Conservation (phyloP, 2,888 invertebrate species). For the Polietes domitor region DNA sequence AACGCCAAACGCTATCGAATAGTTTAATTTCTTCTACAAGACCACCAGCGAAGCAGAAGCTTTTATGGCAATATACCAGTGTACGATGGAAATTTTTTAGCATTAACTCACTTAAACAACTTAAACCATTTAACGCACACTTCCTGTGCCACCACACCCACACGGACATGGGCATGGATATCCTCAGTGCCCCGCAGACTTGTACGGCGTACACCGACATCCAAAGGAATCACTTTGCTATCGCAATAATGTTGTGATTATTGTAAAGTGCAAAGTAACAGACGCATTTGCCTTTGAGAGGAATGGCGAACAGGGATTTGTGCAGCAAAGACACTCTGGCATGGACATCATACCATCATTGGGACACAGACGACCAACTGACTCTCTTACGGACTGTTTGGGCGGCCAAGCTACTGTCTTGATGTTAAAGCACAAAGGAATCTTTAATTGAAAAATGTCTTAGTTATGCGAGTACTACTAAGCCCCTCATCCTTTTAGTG, state of each 20-base stretch:
- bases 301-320: not conserved
- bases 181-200: not conserved
- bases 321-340: not conserved
- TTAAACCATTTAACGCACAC: slow-evolving; percentile 6
- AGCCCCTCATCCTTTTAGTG: too few species aligned
- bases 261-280: slow-evolving; percentile 28
- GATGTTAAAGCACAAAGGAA: not conserved
- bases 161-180: not conserved
- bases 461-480: not conserved
- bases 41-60: not conserved
- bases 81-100: slow-evolving; percentile 33
- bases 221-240: slow-evolving; percentile 49
- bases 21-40: not conserved
- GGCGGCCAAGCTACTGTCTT: not conserved
- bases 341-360: not conserved
- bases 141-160: not conserved
- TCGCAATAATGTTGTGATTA: slow-evolving; percentile 58
- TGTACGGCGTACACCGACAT: not conserved
- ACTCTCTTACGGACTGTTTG: not conserved
- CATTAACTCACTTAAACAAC: slow-evolving; percentile 50
- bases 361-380: not conserved
- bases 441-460: slow-evolving; percentile 22
- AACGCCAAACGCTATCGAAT: slow-evolving; percentile 6
- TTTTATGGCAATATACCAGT: not conserved
- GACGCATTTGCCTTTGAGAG: not conserved